These are phyloP conservation scores for Sciurus vulgaris DNA, from an alignment of 2,797 vertebrate genomes.

Conservation along the genomic window DNA sequence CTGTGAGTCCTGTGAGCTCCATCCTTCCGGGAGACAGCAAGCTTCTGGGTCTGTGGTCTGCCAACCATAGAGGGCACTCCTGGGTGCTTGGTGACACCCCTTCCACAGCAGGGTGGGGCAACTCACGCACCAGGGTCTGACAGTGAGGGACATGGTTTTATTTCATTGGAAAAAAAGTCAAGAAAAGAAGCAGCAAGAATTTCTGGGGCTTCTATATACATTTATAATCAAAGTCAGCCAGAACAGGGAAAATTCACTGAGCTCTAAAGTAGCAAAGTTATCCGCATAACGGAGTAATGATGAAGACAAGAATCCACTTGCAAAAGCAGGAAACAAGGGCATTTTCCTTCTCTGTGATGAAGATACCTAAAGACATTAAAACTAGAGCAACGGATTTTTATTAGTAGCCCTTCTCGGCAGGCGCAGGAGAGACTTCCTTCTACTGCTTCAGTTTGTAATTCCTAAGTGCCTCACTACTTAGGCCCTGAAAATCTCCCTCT, in stretches of 20 bases:
- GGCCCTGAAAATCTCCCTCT: neutral
- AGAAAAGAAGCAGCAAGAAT: slow-evolving; percentile 37
- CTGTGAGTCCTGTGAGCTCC: neutral
- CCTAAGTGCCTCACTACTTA: neutral
- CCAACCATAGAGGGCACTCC: too few species aligned
- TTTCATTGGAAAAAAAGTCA: neutral
- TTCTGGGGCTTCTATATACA: neutral
- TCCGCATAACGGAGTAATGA: neutral
- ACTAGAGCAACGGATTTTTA: neutral
- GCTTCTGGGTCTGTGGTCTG: neutral
- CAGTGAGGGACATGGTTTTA: neutral
- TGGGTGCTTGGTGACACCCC: neutral
- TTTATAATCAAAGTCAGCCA: neutral
- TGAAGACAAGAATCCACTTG: neutral
- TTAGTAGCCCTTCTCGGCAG: neutral
- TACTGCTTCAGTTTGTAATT: neutral
- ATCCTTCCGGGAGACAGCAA: neutral
- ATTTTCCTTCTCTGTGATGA: neutral
- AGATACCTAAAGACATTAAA: neutral
- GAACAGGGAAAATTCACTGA: slow-evolving; percentile 3
- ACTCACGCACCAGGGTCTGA: neutral
- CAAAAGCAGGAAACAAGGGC: neutral
- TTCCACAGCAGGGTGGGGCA: neutral
- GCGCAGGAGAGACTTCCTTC: neutral
- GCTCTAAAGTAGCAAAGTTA: slow-evolving; percentile 11